Evolutionary conservation across 2,113 vertebrate species (phyloP).

Genomic region (Myocastor coypus): DNA sequence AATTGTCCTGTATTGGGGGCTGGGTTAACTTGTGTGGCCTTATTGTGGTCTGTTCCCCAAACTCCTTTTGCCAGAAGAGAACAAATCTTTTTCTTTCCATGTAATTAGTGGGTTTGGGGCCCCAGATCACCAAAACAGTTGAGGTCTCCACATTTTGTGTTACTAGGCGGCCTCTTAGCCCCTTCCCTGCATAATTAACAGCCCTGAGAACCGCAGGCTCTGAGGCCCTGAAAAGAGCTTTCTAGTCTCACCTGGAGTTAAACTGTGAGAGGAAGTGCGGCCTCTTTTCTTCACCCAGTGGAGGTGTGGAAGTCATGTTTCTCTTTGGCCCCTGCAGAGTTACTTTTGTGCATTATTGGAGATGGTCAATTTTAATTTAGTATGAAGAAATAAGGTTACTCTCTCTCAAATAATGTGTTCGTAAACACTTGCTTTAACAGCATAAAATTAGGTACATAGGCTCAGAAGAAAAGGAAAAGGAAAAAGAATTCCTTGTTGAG

Average conservation of each 20-base stretch:
- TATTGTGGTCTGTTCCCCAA: background rate
- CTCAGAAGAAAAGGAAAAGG: background rate
- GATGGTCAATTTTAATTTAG: background rate
- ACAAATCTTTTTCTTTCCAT: background rate
- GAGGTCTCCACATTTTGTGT: background rate
- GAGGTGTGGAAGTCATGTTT: too few relatives aligned
- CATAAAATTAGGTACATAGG: background rate
- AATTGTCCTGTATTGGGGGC: slow-evolving; percentile 63
- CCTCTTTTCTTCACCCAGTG: rapidly evolving
- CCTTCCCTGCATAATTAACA: background rate
- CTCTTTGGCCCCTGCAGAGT: background rate
- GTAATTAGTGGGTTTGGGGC: slow-evolving; percentile 40
- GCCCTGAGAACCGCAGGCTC: background rate
- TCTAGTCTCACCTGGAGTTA: background rate
- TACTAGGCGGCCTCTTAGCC: background rate
- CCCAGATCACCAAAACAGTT: background rate
- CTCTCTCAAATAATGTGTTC: background rate
- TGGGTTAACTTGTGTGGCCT: slow-evolving; percentile 70
- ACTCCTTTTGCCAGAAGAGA: background rate
- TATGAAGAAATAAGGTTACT: background rate
- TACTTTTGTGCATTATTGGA: background rate
- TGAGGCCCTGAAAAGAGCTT: background rate
- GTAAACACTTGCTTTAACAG: background rate
- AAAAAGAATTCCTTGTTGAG: background rate
- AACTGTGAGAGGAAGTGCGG: background rate